Evolutionary conservation across 2,113 vertebrate species (phyloP).

Genomic region (Neomonachus schauinslandi): DNA sequence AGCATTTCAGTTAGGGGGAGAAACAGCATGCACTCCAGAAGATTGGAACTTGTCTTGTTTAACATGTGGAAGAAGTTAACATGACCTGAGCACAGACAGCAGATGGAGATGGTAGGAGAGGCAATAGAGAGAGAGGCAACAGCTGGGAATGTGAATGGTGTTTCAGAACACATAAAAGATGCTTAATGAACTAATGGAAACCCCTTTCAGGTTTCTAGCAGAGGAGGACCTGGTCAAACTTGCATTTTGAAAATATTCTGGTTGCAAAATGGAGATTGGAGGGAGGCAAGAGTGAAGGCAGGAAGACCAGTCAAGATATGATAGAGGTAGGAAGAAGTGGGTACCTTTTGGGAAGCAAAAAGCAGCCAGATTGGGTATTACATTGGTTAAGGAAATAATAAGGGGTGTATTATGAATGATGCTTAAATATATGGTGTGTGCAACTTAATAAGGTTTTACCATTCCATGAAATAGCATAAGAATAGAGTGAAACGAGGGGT

Average conservation of each 20-base stretch:
- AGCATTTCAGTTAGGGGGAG: background rate
- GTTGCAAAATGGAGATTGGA: background rate
- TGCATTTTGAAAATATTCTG: constrained; percentile 1
- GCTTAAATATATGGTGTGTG: background rate
- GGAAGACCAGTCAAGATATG: background rate
- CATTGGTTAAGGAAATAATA: background rate
- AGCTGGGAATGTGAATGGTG: background rate
- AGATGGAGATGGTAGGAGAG: background rate
- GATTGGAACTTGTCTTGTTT: background rate
- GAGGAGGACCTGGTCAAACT: background rate
- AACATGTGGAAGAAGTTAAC: background rate
- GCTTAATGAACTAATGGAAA: background rate
- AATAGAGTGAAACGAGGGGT: background rate
- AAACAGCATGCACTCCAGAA: background rate
- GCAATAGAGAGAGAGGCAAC: background rate
- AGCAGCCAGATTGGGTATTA: background rate
- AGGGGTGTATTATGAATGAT: background rate
- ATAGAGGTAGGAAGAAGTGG: background rate
- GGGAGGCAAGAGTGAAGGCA: background rate
- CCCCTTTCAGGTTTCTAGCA: background rate
- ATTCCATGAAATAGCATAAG: background rate
- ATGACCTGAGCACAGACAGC: background rate
- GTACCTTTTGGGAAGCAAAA: background rate
- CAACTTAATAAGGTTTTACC: background rate
- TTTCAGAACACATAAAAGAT: background rate